Evolutionary conservation across 2,888 invertebrate species (phyloP).

Genomic region (Acronicta aceris): DNA sequence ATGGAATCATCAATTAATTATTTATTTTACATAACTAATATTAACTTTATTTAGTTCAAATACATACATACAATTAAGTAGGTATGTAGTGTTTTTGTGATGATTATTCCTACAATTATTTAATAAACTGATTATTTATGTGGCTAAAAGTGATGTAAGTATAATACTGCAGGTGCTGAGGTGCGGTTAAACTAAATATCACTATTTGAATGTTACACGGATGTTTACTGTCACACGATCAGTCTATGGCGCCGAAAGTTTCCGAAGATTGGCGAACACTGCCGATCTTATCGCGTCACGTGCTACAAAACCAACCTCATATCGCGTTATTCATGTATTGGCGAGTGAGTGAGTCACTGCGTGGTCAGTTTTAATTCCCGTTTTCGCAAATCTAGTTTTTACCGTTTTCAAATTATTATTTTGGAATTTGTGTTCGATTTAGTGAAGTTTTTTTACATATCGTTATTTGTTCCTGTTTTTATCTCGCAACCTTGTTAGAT

Average conservation of each 20-base stretch:
- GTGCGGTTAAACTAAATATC: too few species aligned
- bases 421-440: background rate
- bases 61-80: too few species aligned
- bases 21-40: too few species aligned
- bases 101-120: too few species aligned
- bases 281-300: constrained; percentile 18
- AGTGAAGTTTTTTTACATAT: background rate
- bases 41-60: too few species aligned
- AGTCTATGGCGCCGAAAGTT: constrained; percentile 12
- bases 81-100: too few species aligned
- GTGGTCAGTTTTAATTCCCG: background rate
- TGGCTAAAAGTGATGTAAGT: too few species aligned
- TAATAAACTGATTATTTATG: too few species aligned
- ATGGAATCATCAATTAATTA: too few species aligned
- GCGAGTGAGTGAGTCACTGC: constrained; percentile 8
- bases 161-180: too few species aligned
- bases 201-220: too few species aligned
- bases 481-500: constrained; percentile 4
- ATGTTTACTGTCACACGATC: too few species aligned
- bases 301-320: background rate
- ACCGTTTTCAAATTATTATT: background rate
- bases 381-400: background rate
- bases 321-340: background rate
- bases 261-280: constrained; percentile 26
- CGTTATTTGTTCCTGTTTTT: constrained; percentile 1